Conservation (phyloP, 2,113 vertebrate species). For the Xiphias gladius region DNA sequence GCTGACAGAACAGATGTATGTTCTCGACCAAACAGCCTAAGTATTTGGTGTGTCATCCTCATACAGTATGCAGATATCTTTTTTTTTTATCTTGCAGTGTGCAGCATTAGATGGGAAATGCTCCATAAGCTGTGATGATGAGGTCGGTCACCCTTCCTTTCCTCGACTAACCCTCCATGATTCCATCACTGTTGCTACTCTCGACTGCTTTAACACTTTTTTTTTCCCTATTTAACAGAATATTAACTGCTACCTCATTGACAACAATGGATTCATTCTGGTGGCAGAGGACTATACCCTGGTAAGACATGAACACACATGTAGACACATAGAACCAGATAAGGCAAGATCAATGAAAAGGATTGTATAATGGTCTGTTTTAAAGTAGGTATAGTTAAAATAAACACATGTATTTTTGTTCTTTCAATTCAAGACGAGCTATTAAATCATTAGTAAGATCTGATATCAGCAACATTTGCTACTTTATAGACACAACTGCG, state of each 20-base stretch:
- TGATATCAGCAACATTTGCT: neutral
- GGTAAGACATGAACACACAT: conserved; percentile 78
- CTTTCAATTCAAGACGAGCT: neutral
- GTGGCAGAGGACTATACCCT: conserved; percentile 94
- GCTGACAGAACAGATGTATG: neutral
- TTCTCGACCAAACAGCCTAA: neutral
- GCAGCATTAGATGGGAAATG: conserved; percentile 95
- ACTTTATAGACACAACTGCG: no score
- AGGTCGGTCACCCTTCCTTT: conserved; percentile 83
- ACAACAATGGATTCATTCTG: conserved; percentile 98
- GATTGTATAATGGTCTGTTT: neutral
- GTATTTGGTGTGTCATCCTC: conserved; percentile 7
- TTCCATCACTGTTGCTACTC: neutral
- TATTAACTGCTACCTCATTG: conserved; percentile 98
- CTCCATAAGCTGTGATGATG: conserved; percentile 96
- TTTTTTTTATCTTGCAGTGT: conserved; percentile 84
- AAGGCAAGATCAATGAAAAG: neutral
- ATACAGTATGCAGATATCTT: neutral
- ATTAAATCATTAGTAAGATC: no score
- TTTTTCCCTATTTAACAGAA: conserved; percentile 81
- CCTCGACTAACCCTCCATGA: neutral
- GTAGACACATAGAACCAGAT: neutral
- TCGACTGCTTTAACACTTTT: neutral
- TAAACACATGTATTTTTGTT: neutral
- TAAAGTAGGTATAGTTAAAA: neutral